Evolutionary conservation across 1,140 invertebrate species (phyloP), one percentile per base, ranked within the genome.

Genomic region (Drosophila paulistorum): DNA sequence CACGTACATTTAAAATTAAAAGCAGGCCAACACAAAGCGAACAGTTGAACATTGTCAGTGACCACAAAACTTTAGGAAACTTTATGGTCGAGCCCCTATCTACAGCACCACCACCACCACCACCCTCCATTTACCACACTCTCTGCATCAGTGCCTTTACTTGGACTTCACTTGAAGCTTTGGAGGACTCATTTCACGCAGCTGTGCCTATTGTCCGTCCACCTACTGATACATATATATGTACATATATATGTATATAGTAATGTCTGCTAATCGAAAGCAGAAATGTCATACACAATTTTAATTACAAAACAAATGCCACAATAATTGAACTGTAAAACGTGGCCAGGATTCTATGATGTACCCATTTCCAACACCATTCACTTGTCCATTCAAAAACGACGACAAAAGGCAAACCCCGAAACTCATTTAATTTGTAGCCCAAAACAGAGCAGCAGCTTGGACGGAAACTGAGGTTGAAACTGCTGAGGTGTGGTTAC

Each of bases 1-100:
- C 75, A 77, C 75, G 75, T 77, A 71, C 59, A 71, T 65, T 71
- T 68, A 42, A 71, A 77, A 77, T 77, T 77, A 77, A 77, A 77
- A 77, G 60, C 60, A 45, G 60, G 35, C 37, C n/a, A 62, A 45
- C 60, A 62, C 10, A 62, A 62, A 62, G 67, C 67, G 67, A 39
- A 58, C 67, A 45, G 70, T 51, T 20, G 17, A 51, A 51, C 74
- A 77, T 77, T 55, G 45, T 58, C 41, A 55, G 48, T 71, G 74
- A 77, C 74, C 74, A 77, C 74, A 77, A 66, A 62, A 77, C 60
- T 70, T 65, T 30, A 10, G 26, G 26, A 59, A 37, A 45, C 10
- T 41, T 33, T 14, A 51, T 51, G 17, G 20, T 9, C 26, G 13
- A 17, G 61, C 70, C 20, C 7, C 37, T n/a, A 7, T 35, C 17